phyloP scores from a whole-genome alignment of 2,113 vertebrate species.

The Panthera uncia region DNA sequence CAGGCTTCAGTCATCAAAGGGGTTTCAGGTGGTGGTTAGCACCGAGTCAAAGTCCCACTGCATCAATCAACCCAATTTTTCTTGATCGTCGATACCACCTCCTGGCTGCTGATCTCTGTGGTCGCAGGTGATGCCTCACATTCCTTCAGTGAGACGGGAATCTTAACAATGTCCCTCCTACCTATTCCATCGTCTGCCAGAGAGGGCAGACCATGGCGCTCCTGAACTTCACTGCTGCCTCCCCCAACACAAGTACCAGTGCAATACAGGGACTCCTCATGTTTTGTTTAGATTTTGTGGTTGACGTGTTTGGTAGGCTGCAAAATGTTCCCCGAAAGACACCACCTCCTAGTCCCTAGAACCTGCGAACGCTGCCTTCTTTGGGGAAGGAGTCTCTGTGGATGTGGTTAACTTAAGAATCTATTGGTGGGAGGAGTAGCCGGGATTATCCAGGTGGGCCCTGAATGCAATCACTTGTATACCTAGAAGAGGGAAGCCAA shows the following conservation, averaged over 20 bases:
- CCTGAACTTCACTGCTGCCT: background rate
- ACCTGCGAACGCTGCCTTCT: background rate
- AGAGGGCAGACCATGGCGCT: background rate
- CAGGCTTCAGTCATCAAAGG: background rate
- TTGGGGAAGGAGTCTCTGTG: background rate
- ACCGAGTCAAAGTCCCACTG: background rate
- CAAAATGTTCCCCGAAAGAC: background rate
- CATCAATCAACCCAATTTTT: background rate
- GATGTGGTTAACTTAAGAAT: background rate
- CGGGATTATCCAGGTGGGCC: background rate
- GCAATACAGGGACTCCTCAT: background rate
- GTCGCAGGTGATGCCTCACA: background rate
- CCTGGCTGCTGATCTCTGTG: background rate
- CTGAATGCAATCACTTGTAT: background rate
- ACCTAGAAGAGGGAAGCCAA: background rate
- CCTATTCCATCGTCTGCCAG: background rate
- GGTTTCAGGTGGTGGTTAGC: background rate
- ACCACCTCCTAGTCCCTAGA: background rate
- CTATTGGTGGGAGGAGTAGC: background rate
- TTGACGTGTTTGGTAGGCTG: background rate
- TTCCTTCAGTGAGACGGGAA: background rate
- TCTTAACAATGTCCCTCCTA: background rate
- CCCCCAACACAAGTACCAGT: background rate
- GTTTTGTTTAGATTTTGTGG: background rate
- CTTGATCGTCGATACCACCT: background rate